A percentile compares a stretch with the other conserved stretches of the same genome.
phyloP scores from a whole-genome alignment of 2,888 invertebrate species.

The Epiblema foenella region DNA sequence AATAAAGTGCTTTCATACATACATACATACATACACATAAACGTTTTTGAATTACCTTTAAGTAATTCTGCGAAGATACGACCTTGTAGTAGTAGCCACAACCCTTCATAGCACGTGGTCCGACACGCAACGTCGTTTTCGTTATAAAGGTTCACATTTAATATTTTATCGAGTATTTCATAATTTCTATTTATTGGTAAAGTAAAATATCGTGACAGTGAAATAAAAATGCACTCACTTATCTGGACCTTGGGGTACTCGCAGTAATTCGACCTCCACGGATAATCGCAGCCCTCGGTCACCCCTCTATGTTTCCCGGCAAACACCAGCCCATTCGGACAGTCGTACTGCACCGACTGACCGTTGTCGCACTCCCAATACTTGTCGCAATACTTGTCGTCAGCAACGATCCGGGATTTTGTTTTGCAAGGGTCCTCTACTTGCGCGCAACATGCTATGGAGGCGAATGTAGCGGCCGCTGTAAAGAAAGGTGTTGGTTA shows the following conservation, averaged over 20 bases:
- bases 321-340: slow-evolving; percentile 95
- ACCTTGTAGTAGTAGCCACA: too few species aligned
- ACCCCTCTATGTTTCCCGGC: slow-evolving; percentile 95
- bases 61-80: too few species aligned
- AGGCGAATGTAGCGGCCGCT: slow-evolving; percentile 63
- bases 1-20: too few species aligned
- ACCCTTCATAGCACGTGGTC: too few species aligned
- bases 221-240: slow-evolving; percentile 85
- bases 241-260: slow-evolving; percentile 86
- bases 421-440: slow-evolving; percentile 93
- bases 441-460: slow-evolving; percentile 66
- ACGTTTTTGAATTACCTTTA: too few species aligned
- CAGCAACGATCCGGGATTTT: slow-evolving; percentile 90
- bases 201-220: too few species aligned
- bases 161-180: too few species aligned
- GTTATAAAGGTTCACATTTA: too few species aligned
- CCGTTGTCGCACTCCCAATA: slow-evolving; percentile 95
- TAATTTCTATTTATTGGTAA: too few species aligned
- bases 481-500: slow-evolving; percentile 50
- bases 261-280: slow-evolving; percentile 95
- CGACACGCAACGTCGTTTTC: too few species aligned
- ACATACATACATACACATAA: too few species aligned
- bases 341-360: slow-evolving; percentile 93
- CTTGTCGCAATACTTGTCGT: slow-evolving; percentile 90
- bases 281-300: slow-evolving; percentile 95